phyloP scores from a whole-genome alignment of 2,797 vertebrate genomes.

The Cyprinodon diabolis region DNA sequence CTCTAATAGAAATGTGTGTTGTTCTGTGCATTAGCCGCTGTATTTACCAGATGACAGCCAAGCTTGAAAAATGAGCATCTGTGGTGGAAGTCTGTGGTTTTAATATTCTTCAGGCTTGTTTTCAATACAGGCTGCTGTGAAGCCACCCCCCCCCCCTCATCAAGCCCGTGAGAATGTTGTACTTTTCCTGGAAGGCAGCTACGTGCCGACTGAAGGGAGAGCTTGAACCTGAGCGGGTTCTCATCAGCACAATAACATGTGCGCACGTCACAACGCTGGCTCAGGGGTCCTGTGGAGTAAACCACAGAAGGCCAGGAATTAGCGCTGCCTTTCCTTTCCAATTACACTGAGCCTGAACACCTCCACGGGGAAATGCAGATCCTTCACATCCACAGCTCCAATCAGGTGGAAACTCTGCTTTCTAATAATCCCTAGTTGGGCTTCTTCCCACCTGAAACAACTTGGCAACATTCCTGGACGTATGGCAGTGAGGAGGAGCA shows the following conservation, averaged over 20 bases:
- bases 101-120: conserved; percentile 28
- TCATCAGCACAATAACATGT: conserved; percentile 77
- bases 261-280: conserved; percentile 74
- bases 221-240: conserved; percentile 73
- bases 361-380: conserved; percentile 57
- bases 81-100: conserved; percentile 29
- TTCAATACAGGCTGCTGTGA: conserved; percentile 39
- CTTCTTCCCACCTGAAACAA: conserved; percentile 70
- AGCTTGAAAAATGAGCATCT: conserved; percentile 26
- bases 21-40: conserved; percentile 1
- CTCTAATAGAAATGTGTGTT: conserved; percentile 16
- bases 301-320: conserved; percentile 76
- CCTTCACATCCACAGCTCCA: conserved; percentile 60
- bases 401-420: conserved; percentile 73
- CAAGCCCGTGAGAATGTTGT: conserved; percentile 68
- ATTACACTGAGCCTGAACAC: conserved; percentile 76
- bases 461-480: conserved; percentile 63
- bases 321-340: conserved; percentile 78
- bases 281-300: conserved; percentile 65
- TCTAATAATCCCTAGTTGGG: conserved; percentile 70
- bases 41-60: conserved; percentile 28
- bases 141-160: conserved; percentile 20
- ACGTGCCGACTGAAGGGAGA: conserved; percentile 67
- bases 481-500: conserved; percentile 52
- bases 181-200: conserved; percentile 78